Conservation (phyloP, 2,888 invertebrate genomes). For the Tenthredo livida region DNA sequence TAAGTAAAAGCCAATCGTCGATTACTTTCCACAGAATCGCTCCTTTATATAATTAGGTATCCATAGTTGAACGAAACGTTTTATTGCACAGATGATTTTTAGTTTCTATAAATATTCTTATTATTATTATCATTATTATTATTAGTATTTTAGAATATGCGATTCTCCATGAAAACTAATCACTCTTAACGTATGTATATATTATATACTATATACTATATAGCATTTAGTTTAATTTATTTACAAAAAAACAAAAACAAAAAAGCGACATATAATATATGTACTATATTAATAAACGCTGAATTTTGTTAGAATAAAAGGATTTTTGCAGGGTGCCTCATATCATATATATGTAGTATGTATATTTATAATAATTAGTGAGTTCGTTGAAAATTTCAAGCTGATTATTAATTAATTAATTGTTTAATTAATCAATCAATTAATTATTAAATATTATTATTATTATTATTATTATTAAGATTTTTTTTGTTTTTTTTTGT, state of each 20-base stretch:
- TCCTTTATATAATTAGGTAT: too few species aligned
- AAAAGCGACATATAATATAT: background rate
- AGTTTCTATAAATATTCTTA: constrained; percentile 49
- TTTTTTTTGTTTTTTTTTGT: too few species aligned
- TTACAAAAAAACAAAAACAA: background rate
- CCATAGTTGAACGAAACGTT: constrained; percentile 28
- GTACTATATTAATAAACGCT: background rate
- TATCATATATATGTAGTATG: background rate
- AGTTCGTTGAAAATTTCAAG: constrained; percentile 3
- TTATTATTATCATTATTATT: constrained; percentile 50
- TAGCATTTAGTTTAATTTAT: background rate
- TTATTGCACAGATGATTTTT: constrained; percentile 47
- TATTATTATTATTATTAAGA: background rate
- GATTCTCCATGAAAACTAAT: constrained; percentile 39
- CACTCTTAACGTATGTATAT: background rate
- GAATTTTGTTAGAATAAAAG: background rate
- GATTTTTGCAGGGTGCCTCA: background rate
- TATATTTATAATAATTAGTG: background rate
- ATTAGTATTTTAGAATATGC: constrained; percentile 43
- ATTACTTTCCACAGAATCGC: too few species aligned
- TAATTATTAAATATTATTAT: background rate
- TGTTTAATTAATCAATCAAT: background rate
- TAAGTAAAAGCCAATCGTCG: too few species aligned
- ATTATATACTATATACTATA: too few species aligned
- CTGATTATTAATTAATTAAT: background rate